These are phyloP conservation scores for Torymus auratus DNA, from an alignment of 2,888 invertebrate species.

Conservation along the genomic window DNA sequence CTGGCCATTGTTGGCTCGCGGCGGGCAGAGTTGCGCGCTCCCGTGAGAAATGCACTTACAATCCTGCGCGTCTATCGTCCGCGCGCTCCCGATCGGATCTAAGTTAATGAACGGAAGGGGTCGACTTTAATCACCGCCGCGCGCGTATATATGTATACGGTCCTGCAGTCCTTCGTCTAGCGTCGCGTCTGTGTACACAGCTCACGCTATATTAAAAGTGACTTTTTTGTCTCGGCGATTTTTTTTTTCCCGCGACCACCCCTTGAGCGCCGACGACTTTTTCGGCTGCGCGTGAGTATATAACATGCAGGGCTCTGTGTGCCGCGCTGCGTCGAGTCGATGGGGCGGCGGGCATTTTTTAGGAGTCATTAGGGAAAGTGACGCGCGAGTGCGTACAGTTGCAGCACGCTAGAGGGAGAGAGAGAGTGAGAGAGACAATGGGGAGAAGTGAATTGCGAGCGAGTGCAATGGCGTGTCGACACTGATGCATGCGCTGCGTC, in stretches of 20 bases:
- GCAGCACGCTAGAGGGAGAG: no score
- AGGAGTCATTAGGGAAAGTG: constrained; percentile 43
- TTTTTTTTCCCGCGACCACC: constrained; percentile 1
- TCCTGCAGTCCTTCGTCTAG: background rate
- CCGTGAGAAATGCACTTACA: constrained; percentile 58
- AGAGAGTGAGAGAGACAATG: background rate
- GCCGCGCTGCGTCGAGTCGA: background rate
- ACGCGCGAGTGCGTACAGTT: background rate
- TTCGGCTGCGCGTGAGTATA: background rate
- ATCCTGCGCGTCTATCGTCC: constrained; percentile 36
- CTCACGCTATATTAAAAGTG: constrained; percentile 29
- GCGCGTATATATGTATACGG: background rate
- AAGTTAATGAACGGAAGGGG: constrained; percentile 40
- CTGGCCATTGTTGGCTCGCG: constrained; percentile 30
- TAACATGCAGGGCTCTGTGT: constrained; percentile 1
- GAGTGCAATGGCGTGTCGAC: background rate
- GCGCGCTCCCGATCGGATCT: constrained; percentile 32
- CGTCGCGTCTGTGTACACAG: no score
- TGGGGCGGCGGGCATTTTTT: constrained; percentile 21
- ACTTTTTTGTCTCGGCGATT: constrained; percentile 23
- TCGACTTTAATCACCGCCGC: constrained; percentile 32
- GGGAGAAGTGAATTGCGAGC: background rate
- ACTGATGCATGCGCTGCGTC: background rate
- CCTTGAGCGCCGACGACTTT: background rate
- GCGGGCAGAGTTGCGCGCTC: background rate